These are phyloP conservation scores for Lethocerus indicus DNA, from an alignment of 1,140 invertebrate genomes.

Conservation along the genomic window DNA sequence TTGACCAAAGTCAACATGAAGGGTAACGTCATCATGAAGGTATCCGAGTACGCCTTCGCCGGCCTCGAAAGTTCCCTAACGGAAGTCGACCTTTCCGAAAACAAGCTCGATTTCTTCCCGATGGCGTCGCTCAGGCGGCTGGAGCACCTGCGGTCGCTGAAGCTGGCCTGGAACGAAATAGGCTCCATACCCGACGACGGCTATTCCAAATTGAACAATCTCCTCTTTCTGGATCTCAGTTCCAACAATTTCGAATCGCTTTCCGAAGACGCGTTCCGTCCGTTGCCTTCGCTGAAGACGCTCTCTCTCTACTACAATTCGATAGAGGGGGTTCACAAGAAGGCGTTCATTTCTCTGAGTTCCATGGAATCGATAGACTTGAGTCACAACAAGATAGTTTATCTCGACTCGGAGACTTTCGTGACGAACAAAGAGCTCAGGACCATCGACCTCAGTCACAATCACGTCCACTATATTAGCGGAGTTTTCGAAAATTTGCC, in stretches of 20 bases:
- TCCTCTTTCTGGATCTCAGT: conserved; percentile 65
- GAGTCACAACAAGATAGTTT: conserved; percentile 71
- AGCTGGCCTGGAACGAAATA: conserved; percentile 72
- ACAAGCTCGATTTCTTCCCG: conserved; percentile 65
- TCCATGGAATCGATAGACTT: conserved; percentile 70
- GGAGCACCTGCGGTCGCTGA: conserved; percentile 48
- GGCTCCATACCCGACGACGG: conserved; percentile 45
- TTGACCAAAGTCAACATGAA: conserved; percentile 70
- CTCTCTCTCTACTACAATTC: conserved; percentile 70
- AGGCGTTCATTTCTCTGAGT: conserved; percentile 51
- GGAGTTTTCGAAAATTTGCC: conserved; percentile 63
- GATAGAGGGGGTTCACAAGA: conserved; percentile 56
- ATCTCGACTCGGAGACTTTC: conserved; percentile 51
- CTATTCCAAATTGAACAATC: conserved; percentile 47
- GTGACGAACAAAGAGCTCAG: conserved; percentile 51
- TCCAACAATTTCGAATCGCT: conserved; percentile 68
- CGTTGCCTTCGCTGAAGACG: conserved; percentile 57
- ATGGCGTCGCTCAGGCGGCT: conserved; percentile 58
- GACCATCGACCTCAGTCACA: conserved; percentile 72
- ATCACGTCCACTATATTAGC: conserved; percentile 69
- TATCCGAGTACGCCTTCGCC: conserved; percentile 72
- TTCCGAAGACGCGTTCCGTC: conserved; percentile 53
- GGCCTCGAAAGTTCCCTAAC: conserved; percentile 60
- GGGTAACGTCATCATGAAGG: conserved; percentile 56
- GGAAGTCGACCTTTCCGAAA: conserved; percentile 72